Conservation (phyloP, 2,888 invertebrate genomes). For the Mystacides longicornis region DNA sequence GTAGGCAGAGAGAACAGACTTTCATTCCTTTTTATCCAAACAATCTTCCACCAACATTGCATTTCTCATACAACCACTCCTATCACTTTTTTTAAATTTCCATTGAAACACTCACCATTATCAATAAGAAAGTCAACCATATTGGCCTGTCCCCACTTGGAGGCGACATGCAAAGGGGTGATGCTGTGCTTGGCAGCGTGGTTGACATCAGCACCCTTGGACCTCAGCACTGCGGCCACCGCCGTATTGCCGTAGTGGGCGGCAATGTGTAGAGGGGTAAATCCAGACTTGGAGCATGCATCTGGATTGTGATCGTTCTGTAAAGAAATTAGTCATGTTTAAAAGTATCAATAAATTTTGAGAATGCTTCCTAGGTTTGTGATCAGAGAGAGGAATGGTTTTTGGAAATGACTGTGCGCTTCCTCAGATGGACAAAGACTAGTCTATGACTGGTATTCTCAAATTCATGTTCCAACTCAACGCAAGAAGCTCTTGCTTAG, state of each 20-base stretch:
- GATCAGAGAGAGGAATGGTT: no score
- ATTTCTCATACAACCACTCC: no score
- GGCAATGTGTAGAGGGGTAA: conserved; percentile 97
- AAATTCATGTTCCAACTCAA: no score
- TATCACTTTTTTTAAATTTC: no score
- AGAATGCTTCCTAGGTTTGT: no score
- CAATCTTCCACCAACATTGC: no score
- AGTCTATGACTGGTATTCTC: no score
- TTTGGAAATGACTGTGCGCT: no score
- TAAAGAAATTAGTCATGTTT: conserved; percentile 26
- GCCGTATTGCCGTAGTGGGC: conserved; percentile 97
- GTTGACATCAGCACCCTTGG: conserved; percentile 91
- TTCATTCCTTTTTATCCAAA: no score
- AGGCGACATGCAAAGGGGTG: conserved; percentile 95
- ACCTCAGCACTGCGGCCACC: conserved; percentile 78
- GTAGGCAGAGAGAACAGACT: no score
- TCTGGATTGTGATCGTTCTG: conserved; percentile 95
- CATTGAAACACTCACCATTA: conserved; percentile 49
- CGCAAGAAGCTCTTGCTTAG: no score
- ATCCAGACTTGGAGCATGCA: conserved; percentile 94
- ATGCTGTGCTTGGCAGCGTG: conserved; percentile 96
- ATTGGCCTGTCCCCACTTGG: conserved; percentile 96
- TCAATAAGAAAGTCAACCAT: conserved; percentile 86
- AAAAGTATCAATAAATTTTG: conserved; percentile 5
- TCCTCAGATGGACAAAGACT: no score